Evolutionary conservation across 2,797 vertebrate species (phyloP).

Genomic region (Carduelis carduelis): DNA sequence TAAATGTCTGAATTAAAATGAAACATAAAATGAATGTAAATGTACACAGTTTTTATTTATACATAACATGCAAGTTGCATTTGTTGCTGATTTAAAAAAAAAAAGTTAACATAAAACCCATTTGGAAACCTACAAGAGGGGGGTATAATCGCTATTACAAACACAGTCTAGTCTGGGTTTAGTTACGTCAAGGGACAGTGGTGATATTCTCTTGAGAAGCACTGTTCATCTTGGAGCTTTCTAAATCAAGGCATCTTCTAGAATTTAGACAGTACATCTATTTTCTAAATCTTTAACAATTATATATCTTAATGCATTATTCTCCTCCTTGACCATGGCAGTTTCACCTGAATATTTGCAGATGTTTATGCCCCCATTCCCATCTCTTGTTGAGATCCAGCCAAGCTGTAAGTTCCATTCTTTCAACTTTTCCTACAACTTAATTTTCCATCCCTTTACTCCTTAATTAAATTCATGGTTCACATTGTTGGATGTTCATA

Average conservation of each 20-base stretch:
- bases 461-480: constrained; percentile 22
- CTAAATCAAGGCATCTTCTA: not conserved
- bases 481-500: not conserved
- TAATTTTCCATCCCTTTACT: not conserved
- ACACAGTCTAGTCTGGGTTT: not conserved
- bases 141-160: not conserved
- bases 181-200: not conserved
- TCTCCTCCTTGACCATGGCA: not conserved
- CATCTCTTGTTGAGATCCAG: not conserved
- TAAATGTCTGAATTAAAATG: not conserved
- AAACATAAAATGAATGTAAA: not conserved
- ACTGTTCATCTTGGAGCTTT: not conserved
- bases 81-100: not conserved
- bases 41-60: not conserved
- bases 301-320: not conserved
- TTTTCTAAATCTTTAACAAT: not conserved
- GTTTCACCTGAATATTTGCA: constrained; percentile 13
- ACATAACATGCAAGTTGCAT: not conserved
- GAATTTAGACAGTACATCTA: not conserved
- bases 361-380: not conserved
- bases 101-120: not conserved
- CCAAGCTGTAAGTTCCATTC: not conserved
- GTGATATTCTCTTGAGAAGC: not conserved
- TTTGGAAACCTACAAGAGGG: not conserved
- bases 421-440: constrained; percentile 1